phyloP scores from a whole-genome alignment of 2,797 vertebrate species.

The Amblyraja radiata region DNA sequence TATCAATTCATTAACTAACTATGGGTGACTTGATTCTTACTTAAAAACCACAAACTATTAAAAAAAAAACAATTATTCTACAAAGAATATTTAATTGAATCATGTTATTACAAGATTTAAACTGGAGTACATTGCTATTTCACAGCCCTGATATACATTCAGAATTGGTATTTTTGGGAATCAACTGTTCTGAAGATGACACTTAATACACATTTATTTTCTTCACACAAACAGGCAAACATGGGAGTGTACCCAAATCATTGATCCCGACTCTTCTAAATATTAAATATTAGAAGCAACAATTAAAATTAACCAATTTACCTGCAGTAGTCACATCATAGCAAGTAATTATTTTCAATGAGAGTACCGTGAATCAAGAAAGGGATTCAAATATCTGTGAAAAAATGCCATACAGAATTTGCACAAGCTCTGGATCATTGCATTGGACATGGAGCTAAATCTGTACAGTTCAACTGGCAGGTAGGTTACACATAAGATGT shows the following conservation, averaged over 20 bases:
- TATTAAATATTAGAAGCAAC: background rate
- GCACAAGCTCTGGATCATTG: too few relatives aligned
- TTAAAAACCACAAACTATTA: background rate
- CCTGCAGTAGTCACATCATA: background rate
- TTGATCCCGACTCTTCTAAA: background rate
- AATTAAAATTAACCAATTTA: background rate
- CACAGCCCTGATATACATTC: background rate
- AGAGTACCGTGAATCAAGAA: background rate
- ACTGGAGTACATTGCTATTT: background rate
- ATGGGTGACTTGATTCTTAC: too few relatives aligned
- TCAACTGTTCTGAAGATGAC: too few relatives aligned
- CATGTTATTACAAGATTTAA: background rate
- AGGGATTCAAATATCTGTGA: background rate
- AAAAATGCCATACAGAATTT: too few relatives aligned
- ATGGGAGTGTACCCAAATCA: background rate
- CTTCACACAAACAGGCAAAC: background rate
- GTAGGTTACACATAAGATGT: background rate
- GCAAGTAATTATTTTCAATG: background rate
- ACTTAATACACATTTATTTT: background rate
- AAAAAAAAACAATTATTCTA: background rate
- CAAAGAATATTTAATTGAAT: background rate
- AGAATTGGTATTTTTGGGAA: background rate
- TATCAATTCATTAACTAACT: background rate
- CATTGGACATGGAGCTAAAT: too few relatives aligned
- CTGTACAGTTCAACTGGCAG: background rate